Evolutionary conservation across 2,797 vertebrate species (phyloP).

Genomic region (Galaxias olidus): DNA sequence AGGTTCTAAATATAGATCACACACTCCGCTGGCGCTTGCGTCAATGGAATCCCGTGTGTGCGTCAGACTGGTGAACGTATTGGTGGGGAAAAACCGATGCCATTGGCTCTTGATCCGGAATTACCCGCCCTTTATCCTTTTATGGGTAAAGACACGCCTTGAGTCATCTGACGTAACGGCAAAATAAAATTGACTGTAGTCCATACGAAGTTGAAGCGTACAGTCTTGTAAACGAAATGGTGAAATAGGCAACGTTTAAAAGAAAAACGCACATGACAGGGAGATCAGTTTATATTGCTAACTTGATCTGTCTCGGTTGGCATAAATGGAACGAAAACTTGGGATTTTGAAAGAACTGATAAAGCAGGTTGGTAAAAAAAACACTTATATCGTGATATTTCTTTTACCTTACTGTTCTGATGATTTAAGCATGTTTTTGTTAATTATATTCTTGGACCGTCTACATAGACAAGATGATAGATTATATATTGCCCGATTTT

Average conservation of each 20-base stretch:
- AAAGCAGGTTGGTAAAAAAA: conserved; percentile 63
- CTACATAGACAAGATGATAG: too few species aligned
- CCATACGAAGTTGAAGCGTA: too few species aligned
- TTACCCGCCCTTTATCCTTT: conserved; percentile 72
- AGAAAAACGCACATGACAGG: too few species aligned
- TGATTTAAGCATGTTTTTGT: too few species aligned
- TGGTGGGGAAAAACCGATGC: conserved; percentile 12
- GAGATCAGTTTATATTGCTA: too few species aligned
- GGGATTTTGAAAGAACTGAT: conserved; percentile 49
- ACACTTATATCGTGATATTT: neutral
- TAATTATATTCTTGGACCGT: too few species aligned
- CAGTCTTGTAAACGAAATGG: too few species aligned
- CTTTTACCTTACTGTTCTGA: conserved; percentile 4
- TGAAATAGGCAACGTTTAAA: too few species aligned
- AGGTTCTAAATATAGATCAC: conserved; percentile 86
- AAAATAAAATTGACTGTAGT: conserved; percentile 66
- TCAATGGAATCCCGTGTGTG: conserved; percentile 96
- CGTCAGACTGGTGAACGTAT: conserved; percentile 84
- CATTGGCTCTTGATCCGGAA: conserved; percentile 78
- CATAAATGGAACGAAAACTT: conserved; percentile 55
- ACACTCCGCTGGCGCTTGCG: conserved; percentile 80
- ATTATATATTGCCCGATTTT: too few species aligned
- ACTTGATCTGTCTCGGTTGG: conserved; percentile 43
- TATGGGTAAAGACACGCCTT: conserved; percentile 71
- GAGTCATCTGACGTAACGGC: conserved; percentile 48